Base-by-base conservation (phyloP, 1,140 invertebrate genomes). In the Calliphora vicina region DNA sequence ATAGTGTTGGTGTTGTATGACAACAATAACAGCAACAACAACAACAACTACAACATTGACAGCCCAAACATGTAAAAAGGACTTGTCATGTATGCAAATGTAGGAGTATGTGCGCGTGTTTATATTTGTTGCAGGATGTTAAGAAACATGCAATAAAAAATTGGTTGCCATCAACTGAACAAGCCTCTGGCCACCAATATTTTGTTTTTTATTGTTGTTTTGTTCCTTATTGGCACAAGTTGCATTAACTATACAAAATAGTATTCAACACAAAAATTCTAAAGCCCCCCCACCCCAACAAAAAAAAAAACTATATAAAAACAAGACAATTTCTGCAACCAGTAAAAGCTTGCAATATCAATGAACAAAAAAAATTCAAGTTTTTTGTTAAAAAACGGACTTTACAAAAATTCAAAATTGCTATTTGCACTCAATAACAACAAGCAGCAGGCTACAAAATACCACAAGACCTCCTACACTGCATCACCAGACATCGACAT, bases 371-470 rank as follows among this genome's bases (percentile, higher is more conserved):
- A 82, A 82, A 61, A 82, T 27, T 15, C 9, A 78, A 81, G 45
- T 57, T 57, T 57, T 57, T 57, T 57, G 15, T 57, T 23, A 82
- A 84, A 84, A 83, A 85, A 23, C 17, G 27, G 80, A 84, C 85
- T 83, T 85, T 4, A 86, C 85, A 84, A 88, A 87, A 89, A 88
- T 88, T 86, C 87, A 86, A 89, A 89, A 89, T 89, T 89, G 88
- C 88, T 89, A 89, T 89, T 89, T 89, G 88, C 88, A 89, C 88
- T 89, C 88, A 89, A 89, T 89, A 89, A 89, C 88, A 81, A 50
- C 82, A 81, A 78, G 67, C 26, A 82, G n/a, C 74, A 78, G 74
- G 26, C 72, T 35, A 74, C 72, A 29, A 74, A 35, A 74, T 50
- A 35, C 35, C 50, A 57, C 85, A 86, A 17, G 50, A n/a, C 50